These are phyloP conservation scores for Poliocrania exsul DNA, from an alignment of 2,797 vertebrate genomes.

Conservation along the genomic window DNA sequence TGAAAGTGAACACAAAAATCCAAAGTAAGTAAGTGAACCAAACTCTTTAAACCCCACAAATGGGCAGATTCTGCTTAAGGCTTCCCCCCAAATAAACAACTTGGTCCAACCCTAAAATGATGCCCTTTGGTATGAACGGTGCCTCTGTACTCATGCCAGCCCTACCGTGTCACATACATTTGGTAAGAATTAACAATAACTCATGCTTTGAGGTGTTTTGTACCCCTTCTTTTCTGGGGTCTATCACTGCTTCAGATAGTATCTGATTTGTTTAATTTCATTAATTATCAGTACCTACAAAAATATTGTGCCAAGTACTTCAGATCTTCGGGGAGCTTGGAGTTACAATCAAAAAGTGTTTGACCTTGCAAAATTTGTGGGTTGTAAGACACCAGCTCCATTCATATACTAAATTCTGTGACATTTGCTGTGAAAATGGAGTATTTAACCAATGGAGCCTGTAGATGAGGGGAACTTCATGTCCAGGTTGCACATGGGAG, in stretches of 20 bases:
- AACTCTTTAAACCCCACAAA: slow-evolving; percentile 26
- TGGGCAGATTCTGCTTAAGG: neutral
- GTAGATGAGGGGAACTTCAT: neutral
- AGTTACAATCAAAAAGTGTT: neutral
- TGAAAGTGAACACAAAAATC: slow-evolving; percentile 45
- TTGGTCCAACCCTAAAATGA: neutral
- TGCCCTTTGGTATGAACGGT: neutral
- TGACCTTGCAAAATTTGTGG: neutral
- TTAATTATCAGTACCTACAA: neutral
- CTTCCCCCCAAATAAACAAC: neutral
- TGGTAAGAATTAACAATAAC: neutral
- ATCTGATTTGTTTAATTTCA: neutral
- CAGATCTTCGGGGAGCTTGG: neutral
- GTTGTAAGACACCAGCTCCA: neutral
- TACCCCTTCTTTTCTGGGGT: neutral
- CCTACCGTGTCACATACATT: neutral
- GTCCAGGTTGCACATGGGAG: neutral
- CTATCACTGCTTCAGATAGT: neutral
- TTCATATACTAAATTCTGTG: neutral
- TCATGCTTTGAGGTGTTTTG: neutral
- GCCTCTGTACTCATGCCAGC: neutral
- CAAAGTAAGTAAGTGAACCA: slow-evolving; percentile 40
- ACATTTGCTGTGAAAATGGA: neutral
- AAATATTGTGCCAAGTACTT: neutral
- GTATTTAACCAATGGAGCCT: neutral